Percentiles rank a stretch among this genome's conserved stretches.
Conservation (phyloP, 1,140 invertebrate genomes). For the Megalopta genalis region DNA sequence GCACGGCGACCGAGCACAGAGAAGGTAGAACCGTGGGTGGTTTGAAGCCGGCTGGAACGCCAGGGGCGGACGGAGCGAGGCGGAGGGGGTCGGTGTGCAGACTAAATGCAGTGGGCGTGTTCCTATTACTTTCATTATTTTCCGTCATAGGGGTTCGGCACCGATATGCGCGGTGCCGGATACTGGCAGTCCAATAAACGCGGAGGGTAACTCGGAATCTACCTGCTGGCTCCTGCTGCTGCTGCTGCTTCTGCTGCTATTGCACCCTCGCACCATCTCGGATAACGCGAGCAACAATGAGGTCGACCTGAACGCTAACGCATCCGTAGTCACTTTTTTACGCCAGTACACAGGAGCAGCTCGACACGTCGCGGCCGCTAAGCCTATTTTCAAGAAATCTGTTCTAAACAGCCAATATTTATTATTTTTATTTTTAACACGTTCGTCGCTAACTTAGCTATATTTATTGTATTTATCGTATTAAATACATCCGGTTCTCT, state of each 20-base stretch:
- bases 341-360: neutral
- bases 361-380: neutral
- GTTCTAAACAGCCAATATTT: no score
- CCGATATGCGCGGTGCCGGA: constrained; percentile 52
- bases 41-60: neutral
- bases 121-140: constrained; percentile 69
- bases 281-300: constrained; percentile 3
- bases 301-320: constrained; percentile 11
- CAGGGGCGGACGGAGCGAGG: neutral
- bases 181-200: neutral
- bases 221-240: neutral
- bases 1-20: constrained; percentile 5
- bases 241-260: no score
- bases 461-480: no score
- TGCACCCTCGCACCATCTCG: no score
- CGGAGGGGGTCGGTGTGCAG: constrained; percentile 61
- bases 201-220: neutral
- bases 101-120: constrained; percentile 67
- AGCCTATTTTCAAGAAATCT: no score
- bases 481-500: no score
- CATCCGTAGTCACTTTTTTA: neutral
- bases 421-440: no score
- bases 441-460: no score
- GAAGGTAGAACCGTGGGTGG: constrained; percentile 4
- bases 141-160: constrained; percentile 58